Conservation (phyloP, 1,140 invertebrate species). For the Triops cancriformis region DNA sequence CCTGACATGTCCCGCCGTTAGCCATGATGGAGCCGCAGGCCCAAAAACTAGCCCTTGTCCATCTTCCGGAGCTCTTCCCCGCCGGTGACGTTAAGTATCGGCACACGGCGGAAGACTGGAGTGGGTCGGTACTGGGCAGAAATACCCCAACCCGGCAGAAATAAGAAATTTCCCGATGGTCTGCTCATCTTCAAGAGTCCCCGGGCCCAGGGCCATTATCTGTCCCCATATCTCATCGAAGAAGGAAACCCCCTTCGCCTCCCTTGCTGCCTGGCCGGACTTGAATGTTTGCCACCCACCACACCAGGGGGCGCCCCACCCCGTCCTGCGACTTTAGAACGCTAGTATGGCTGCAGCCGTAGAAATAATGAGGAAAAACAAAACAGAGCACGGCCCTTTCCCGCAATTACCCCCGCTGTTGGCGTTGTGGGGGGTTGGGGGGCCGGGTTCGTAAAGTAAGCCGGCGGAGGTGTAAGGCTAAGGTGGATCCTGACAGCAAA, state of each 20-base stretch:
- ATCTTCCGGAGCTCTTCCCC: too few species aligned
- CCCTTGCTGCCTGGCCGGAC: too few species aligned
- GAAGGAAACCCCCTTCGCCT: neutral
- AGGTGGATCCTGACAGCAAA: constrained; percentile 9
- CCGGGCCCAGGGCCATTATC: neutral
- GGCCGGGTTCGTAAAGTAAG: neutral
- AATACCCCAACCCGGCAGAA: neutral
- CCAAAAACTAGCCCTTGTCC: too few species aligned
- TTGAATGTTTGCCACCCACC: too few species aligned
- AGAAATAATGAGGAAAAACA: neutral
- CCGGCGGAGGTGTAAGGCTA: neutral
- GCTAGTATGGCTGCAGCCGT: too few species aligned
- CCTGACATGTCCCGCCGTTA: too few species aligned
- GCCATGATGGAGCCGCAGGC: too few species aligned
- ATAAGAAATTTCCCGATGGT: neutral
- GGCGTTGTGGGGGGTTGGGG: neutral
- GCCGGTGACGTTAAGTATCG: too few species aligned
- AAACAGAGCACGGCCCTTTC: neutral
- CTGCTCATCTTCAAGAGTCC: neutral
- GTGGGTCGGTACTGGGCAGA: neutral
- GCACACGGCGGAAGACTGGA: too few species aligned
- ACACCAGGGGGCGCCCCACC: too few species aligned
- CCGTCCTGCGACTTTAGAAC: too few species aligned
- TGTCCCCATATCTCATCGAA: constrained; percentile 1
- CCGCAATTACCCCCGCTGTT: neutral